Conservation (phyloP, 2,888 invertebrate species). For the Epinotia nisella region DNA sequence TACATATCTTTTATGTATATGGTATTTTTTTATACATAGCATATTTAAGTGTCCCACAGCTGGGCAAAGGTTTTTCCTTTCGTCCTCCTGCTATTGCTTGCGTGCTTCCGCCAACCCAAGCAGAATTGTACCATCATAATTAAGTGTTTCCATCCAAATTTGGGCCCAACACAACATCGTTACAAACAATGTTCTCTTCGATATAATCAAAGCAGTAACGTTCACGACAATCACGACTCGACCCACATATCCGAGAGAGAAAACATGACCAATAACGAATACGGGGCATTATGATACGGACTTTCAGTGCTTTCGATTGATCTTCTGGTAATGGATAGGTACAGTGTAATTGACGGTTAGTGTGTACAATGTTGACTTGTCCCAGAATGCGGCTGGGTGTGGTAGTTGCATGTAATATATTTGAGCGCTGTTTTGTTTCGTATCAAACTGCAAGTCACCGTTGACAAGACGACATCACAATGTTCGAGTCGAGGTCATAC, state of each 20-base stretch:
- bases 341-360: conserved; percentile 64
- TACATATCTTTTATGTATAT: conserved; percentile 21
- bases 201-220: conserved; percentile 67
- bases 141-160: conserved; percentile 52
- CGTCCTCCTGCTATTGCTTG: too few species aligned
- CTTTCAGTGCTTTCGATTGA: conserved; percentile 67
- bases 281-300: conserved; percentile 62
- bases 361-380: conserved; percentile 66
- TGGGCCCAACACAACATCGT: conserved; percentile 46
- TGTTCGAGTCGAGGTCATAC: conserved; percentile 68
- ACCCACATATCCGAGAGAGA: conserved; percentile 71
- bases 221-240: conserved; percentile 68
- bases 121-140: conserved; percentile 44
- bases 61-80: too few species aligned
- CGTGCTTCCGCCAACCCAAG: too few species aligned
- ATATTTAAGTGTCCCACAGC: too few species aligned
- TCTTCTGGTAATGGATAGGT: conserved; percentile 65
- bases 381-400: conserved; percentile 69
- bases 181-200: conserved; percentile 54
- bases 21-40: too few species aligned
- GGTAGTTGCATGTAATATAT: conserved; percentile 64
- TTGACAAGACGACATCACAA: conserved; percentile 55
- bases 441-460: conserved; percentile 68
- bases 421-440: conserved; percentile 64
- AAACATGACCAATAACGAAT: conserved; percentile 65